A percentile compares a stretch with the other conserved stretches of the same genome.
Conservation (phyloP, 2,888 invertebrate genomes). For the Parasteatoda lunata region DNA sequence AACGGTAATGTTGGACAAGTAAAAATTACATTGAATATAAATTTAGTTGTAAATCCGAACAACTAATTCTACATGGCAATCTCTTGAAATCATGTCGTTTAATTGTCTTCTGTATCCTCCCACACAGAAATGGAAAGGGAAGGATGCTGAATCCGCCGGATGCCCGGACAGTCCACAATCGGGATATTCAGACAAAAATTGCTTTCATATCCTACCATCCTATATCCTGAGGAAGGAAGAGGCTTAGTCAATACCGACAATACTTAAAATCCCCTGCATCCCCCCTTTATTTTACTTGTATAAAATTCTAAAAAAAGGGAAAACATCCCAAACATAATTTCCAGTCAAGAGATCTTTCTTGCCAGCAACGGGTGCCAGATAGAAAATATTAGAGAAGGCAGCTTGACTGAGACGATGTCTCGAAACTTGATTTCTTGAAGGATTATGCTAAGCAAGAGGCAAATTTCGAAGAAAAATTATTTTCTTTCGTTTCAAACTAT, state of each 20-base stretch:
- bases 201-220: conserved; percentile 47
- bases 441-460: no score
- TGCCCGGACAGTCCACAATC: conserved; percentile 36
- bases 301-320: conserved; percentile 50
- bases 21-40: not conserved
- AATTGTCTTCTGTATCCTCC: conserved; percentile 67
- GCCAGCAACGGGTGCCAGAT: not conserved
- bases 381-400: not conserved
- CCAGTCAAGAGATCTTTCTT: conserved; percentile 23
- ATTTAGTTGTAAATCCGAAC: conserved; percentile 10
- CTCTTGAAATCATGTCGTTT: conserved; percentile 47
- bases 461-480: no score
- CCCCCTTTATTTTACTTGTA: conserved; percentile 37
- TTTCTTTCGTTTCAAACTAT: no score
- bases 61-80: conserved; percentile 42
- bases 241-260: conserved; percentile 68
- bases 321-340: conserved; percentile 41
- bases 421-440: no score
- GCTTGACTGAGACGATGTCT: no score
- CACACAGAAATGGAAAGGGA: conserved; percentile 46
- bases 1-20: not conserved
- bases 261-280: conserved; percentile 52
- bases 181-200: conserved; percentile 36
- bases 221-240: conserved; percentile 64
- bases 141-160: conserved; percentile 53